These are phyloP conservation scores for Sebastes matsubarae DNA, from an alignment of 2,797 vertebrate genomes.

Conservation along the genomic window DNA sequence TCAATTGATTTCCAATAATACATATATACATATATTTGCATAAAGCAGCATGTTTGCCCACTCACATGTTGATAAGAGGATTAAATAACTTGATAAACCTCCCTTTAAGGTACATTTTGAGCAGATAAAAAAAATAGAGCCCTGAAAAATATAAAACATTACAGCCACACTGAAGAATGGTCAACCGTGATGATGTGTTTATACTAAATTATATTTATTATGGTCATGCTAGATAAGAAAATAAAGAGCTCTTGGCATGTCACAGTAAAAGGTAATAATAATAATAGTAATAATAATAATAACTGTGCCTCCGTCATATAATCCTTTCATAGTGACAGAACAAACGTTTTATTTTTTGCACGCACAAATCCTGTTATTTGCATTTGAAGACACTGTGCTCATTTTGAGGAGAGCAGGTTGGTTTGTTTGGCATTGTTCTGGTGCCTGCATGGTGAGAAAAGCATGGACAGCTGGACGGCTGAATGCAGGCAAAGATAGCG, in stretches of 20 bases:
- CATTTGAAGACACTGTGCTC: neutral
- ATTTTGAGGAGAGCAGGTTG: constrained; percentile 3
- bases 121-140: too few species aligned
- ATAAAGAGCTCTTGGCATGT: neutral
- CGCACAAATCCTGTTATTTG: neutral
- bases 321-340: neutral
- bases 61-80: too few species aligned
- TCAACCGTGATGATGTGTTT: neutral
- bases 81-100: too few species aligned
- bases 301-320: neutral
- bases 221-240: neutral
- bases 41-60: too few species aligned
- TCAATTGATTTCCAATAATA: too few species aligned
- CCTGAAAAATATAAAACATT: too few species aligned
- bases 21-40: too few species aligned
- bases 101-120: too few species aligned
- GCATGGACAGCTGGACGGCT: constrained; percentile 10
- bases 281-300: neutral
- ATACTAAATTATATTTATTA: neutral
- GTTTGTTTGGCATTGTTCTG: constrained; percentile 13
- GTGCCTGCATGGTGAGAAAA: constrained; percentile 19
- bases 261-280: neutral
- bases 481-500: constrained; percentile 17
- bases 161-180: neutral
- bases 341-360: neutral